Base-by-base conservation (phyloP, 2,113 vertebrate genomes). In the Macrotus californicus region DNA sequence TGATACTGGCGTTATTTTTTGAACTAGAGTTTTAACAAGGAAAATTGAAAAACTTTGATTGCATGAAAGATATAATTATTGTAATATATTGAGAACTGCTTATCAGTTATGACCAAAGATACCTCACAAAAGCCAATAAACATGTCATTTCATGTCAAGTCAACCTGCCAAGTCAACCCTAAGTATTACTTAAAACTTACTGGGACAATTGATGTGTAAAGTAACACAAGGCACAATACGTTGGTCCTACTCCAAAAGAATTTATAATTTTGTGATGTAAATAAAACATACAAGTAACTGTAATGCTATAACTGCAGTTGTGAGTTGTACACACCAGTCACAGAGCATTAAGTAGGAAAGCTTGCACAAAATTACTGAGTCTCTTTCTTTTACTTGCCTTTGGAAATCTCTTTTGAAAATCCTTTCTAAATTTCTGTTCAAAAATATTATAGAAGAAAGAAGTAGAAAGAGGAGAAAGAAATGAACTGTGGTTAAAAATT, bases 401-500 rank as follows among this genome's bases (percentile, higher is more conserved):
- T 86, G 46, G 52, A 77, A 87, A 79, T 69, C 8, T 80, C 31
- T 93, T 72, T 61, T 69, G n/a, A 87, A 88, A 91, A 67, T 6
- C 4, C 4, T 59, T 90, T 88, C 36, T 73, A 80, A 93, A 75
- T 82, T 64, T 67, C 7, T 94, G 16, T 26, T 24, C n/a, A 80
- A 79, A 93, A 64, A 66, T 77, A 81, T 21, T 34, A 21, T 52
- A 36, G 64, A 75, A 84, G 48, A 43, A 93, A 89, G 8, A 39
- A 72, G 18, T 43, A 79, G 72, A 87, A 89, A 52, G 3, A 46
- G 36, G 39, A 82, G 39, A 84, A 91, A 80, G 50, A 48, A 77
- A 87, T 84, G n/a, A 48, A 59, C 22, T 84, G 21, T 93, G 29
- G 19, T 93, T 84, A 79, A 94, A 96, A 21, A 73, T 46, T 77